These are phyloP conservation scores for Microchrysa polita DNA, from an alignment of 2,888 invertebrate genomes.

Conservation along the genomic window DNA sequence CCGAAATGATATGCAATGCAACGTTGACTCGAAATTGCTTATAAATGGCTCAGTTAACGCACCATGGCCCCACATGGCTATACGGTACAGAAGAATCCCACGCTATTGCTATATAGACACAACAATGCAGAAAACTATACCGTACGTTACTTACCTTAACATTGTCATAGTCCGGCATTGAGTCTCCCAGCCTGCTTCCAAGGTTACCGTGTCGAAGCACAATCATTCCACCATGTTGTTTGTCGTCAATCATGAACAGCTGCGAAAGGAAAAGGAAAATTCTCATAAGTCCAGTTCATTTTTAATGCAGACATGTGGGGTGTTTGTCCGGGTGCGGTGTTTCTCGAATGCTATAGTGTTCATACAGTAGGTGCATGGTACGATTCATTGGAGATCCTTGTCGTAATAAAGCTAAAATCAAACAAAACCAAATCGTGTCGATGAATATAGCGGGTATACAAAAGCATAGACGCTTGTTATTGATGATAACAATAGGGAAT, in stretches of 20 bases:
- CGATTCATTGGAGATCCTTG: background rate
- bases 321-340: constrained; percentile 53
- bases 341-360: background rate
- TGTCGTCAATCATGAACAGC: constrained; percentile 68
- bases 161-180: constrained; percentile 76
- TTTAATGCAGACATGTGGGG: constrained; percentile 55
- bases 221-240: constrained; percentile 68
- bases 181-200: constrained; percentile 65
- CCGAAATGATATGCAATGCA: no score
- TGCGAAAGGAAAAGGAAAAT: constrained; percentile 50
- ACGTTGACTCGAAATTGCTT: no score
- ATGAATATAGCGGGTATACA: no score
- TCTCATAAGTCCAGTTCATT: constrained; percentile 24
- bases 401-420: no score
- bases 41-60: no score
- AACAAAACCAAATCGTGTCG: no score
- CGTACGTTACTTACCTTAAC: constrained; percentile 69
- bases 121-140: no score
- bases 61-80: no score
- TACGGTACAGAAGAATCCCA: no score
- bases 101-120: no score
- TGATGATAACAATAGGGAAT: no score
- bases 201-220: constrained; percentile 67
- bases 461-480: no score
- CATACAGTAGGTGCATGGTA: background rate